phyloP scores from a whole-genome alignment of 2,113 vertebrate species.

The Festucalex cinctus region DNA sequence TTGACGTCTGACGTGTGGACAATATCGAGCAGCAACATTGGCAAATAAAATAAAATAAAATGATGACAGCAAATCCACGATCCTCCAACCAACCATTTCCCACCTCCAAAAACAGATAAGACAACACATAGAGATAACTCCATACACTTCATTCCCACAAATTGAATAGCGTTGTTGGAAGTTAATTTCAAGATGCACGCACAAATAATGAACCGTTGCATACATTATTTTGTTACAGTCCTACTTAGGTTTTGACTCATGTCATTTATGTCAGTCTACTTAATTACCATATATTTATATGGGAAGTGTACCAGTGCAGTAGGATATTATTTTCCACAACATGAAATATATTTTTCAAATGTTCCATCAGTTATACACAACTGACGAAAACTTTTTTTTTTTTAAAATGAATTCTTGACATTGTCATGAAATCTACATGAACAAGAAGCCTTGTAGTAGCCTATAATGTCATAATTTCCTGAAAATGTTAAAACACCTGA shows the following conservation, averaged over 20 bases:
- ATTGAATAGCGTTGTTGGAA: neutral
- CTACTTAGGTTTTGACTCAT: neutral
- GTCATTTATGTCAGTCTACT: neutral
- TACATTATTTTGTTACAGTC: neutral
- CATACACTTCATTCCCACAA: neutral
- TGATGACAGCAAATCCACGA: neutral
- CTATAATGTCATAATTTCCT: too few relatives aligned
- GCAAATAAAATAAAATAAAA: neutral
- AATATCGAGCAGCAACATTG: neutral
- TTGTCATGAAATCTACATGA: neutral
- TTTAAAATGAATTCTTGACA: neutral
- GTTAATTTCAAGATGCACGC: neutral
- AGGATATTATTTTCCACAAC: too few relatives aligned
- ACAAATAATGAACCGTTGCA: neutral
- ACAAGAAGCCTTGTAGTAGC: too few relatives aligned
- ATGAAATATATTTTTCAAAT: too few relatives aligned
- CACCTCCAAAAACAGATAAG: neutral
- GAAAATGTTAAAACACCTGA: too few relatives aligned
- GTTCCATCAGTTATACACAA: neutral
- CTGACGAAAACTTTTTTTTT: neutral
- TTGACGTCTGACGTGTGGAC: conserved; percentile 20
- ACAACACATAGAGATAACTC: neutral
- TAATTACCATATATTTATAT: neutral
- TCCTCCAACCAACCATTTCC: neutral
- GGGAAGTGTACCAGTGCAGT: too few relatives aligned